Evolutionary conservation across 2,888 invertebrate species (phyloP), one percentile per base, ranked within the genome.

Genomic region (Polydrusus pterygomalis): DNA sequence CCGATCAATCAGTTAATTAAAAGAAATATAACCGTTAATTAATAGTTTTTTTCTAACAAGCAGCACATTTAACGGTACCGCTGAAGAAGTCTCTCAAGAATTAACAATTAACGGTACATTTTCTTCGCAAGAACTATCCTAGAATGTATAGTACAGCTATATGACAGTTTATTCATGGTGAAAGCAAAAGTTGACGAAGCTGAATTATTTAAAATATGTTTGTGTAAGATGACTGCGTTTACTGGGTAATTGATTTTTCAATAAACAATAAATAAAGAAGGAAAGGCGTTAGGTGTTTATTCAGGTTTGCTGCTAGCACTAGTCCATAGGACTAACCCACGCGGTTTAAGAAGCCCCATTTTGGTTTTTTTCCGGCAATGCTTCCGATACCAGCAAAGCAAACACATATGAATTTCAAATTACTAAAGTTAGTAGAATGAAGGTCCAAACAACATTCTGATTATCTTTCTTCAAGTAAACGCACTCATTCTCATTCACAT

Each of bases 161-260:
- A 62, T 54, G 64, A 71, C 43, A 58, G 18, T 68, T 69, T 69
- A 69, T 58, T 69, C 56, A 69, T 47, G 58, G 69, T 64, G 75
- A 75, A 75, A 75, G 67, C 67, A 75, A 75, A 25, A 75, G 68
- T 75, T 40, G n/a, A 17, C 43, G 17, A 17, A 30, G 47, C 7
- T 63, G 30, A 45, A 63, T 45, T 45, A 63, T 47, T 63, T 30
- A 45, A 25, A 45, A 20, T 63, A 11, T 43, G 17, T 40, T 18
- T 43, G 11, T 60, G 1, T 62, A 0, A 6, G 5, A 3, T 60
- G 17, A 60, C 25, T 45, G 11, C 30, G 63, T 49, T 65, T 60
- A 10, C 17, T 38, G 3, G 10, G 54, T 0, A 13, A 54, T 54
- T 10, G 34, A 7, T 34, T 34, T 7, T 34, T 34, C 25, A 25